phyloP scores from a whole-genome alignment of 2,888 invertebrate species.

The Drosophila conformis region DNA sequence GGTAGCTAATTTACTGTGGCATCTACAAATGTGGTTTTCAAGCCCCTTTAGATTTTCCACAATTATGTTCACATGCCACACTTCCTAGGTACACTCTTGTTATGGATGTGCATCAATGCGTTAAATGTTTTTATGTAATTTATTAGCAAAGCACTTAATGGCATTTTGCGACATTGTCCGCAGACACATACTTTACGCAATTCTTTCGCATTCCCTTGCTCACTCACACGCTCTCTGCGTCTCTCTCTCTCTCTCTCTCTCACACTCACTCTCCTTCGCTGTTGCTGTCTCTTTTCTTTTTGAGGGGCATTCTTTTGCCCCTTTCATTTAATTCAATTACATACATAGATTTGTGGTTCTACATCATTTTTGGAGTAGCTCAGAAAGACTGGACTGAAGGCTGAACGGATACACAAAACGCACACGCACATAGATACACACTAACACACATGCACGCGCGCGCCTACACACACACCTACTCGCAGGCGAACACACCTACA shows the following conservation, averaged over 20 bases:
- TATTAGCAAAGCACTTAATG: constrained; percentile 67
- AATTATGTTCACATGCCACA: constrained; percentile 14
- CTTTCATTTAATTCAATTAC: constrained; percentile 69
- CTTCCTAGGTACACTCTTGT: constrained; percentile 5
- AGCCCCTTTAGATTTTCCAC: constrained; percentile 11
- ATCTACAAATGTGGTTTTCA: constrained; percentile 11
- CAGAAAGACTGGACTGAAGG: constrained; percentile 40
- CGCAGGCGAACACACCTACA: constrained; percentile 10
- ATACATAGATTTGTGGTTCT: constrained; percentile 48
- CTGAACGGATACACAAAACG: constrained; percentile 70
- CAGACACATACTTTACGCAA: constrained; percentile 67
- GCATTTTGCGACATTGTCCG: constrained; percentile 45
- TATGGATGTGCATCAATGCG: constrained; percentile 46
- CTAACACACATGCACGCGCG: constrained; percentile 10
- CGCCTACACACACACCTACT: constrained; percentile 9
- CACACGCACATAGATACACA: constrained; percentile 52
- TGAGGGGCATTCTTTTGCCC: constrained; percentile 41
- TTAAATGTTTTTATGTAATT: constrained; percentile 72
- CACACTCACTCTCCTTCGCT: constrained; percentile 17
- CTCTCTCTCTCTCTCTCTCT: background rate
- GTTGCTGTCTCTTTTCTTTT: constrained; percentile 42
- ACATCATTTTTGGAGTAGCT: constrained; percentile 62
- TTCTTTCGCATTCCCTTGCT: constrained; percentile 36
- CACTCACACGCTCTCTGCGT: background rate
- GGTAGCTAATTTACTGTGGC: background rate